Evolutionary conservation across 2,888 invertebrate species (phyloP).

Genomic region (Mesopsocus fuscifrons): DNA sequence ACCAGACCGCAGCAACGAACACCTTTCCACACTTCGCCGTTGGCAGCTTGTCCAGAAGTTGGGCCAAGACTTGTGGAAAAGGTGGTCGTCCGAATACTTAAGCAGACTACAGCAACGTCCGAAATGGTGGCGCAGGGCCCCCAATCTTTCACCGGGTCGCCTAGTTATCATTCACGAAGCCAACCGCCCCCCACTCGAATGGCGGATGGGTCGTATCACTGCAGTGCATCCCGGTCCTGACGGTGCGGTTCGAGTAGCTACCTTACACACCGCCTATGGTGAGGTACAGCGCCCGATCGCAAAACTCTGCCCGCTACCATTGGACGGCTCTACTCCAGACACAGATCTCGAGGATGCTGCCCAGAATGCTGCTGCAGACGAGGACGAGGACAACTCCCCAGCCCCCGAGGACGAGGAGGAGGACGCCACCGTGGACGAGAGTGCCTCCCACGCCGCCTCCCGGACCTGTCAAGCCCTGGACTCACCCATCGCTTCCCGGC

Average conservation of each 20-base stretch:
- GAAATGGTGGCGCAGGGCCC: not conserved
- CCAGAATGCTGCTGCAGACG: too few species aligned
- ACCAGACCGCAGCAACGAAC: not conserved
- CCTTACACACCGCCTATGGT: too few species aligned
- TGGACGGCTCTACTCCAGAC: too few species aligned
- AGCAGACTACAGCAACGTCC: not conserved
- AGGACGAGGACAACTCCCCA: too few species aligned
- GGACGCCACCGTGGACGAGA: too few species aligned
- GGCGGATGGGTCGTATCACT: slow-evolving; percentile 12
- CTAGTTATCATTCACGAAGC: not conserved
- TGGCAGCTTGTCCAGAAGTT: not conserved
- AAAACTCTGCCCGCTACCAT: too few species aligned
- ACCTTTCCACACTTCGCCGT: not conserved
- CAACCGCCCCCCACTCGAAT: slow-evolving; percentile 12
- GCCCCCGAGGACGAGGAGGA: too few species aligned
- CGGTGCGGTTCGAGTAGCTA: slow-evolving; percentile 11
- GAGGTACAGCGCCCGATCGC: too few species aligned
- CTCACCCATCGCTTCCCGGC: too few species aligned
- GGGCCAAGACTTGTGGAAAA: not conserved
- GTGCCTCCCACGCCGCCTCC: too few species aligned
- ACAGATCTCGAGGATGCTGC: too few species aligned
- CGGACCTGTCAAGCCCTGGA: too few species aligned
- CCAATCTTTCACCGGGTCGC: not conserved
- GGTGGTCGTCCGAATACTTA: not conserved
- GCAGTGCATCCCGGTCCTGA: slow-evolving; percentile 12